Percentiles rank a stretch among this genome's conserved stretches.
Conservation (phyloP, 1,140 invertebrate species). For the Drusus annulatus region DNA sequence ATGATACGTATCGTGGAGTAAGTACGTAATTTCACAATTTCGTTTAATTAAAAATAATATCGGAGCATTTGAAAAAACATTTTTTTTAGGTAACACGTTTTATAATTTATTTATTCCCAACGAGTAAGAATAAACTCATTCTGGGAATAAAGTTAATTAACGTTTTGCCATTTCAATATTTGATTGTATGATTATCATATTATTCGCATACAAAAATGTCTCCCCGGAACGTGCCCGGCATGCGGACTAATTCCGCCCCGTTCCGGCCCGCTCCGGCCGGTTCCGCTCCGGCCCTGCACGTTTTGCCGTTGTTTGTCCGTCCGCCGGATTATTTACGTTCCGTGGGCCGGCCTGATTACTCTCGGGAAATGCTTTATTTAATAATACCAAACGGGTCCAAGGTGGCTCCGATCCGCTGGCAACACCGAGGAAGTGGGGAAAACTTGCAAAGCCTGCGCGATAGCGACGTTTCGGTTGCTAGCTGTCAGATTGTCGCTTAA, state of each 20-base stretch:
- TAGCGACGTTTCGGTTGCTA: no score
- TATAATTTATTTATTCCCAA: no score
- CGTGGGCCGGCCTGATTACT: conserved; percentile 54
- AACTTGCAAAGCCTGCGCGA: background rate
- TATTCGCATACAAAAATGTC: conserved; percentile 11
- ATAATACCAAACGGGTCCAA: conserved; percentile 55
- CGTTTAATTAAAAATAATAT: no score
- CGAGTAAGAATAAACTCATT: no score
- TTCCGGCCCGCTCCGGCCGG: background rate
- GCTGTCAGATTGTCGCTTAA: no score
- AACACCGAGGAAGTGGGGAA: no score
- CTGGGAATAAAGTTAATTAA: no score
- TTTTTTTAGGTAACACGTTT: no score
- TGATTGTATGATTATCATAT: background rate
- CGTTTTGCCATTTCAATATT: no score
- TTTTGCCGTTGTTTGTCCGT: conserved; percentile 33
- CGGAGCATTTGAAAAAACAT: no score
- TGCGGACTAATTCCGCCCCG: background rate
- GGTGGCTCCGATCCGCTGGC: background rate
- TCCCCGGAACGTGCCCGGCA: background rate
- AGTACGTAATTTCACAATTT: no score
- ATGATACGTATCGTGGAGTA: no score
- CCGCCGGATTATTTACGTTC: conserved; percentile 36
- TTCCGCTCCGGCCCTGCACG: conserved; percentile 14
- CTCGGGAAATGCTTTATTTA: conserved; percentile 59